Conservation (phyloP, 2,888 invertebrate genomes). For the Troilus luridus region DNA sequence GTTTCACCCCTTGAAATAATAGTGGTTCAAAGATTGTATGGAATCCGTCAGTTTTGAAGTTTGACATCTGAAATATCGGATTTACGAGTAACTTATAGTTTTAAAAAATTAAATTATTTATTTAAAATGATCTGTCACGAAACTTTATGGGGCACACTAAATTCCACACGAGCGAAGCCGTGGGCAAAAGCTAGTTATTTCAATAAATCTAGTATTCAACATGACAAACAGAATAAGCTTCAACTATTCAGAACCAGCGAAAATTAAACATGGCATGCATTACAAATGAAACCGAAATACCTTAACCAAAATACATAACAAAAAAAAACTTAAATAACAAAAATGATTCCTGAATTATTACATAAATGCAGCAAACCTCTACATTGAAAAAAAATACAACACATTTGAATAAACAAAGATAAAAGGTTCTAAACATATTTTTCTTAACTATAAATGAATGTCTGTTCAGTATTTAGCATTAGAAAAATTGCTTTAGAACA, state of each 20-base stretch:
- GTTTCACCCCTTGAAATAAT: too few species aligned
- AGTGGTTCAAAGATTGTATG: too few species aligned
- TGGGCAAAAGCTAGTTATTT: too few species aligned
- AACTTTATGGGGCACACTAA: too few species aligned
- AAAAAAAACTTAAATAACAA: neutral
- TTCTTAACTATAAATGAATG: neutral
- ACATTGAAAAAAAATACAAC: neutral
- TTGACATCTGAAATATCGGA: too few species aligned
- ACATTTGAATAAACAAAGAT: neutral
- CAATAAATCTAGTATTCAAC: neutral
- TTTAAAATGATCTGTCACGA: too few species aligned
- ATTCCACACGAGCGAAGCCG: too few species aligned
- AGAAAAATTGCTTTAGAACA: conserved; percentile 18
- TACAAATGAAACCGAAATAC: neutral
- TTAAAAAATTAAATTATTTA: too few species aligned
- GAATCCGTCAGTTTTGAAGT: too few species aligned
- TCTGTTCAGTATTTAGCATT: neutral
- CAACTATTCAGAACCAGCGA: neutral
- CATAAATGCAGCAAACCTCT: neutral
- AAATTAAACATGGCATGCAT: neutral
- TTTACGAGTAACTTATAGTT: too few species aligned
- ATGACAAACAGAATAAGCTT: neutral
- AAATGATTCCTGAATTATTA: neutral
- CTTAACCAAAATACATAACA: neutral
- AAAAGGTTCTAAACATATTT: neutral